phyloP scores from a whole-genome alignment of 2,113 vertebrate genomes.

The Eurystomus gularis region DNA sequence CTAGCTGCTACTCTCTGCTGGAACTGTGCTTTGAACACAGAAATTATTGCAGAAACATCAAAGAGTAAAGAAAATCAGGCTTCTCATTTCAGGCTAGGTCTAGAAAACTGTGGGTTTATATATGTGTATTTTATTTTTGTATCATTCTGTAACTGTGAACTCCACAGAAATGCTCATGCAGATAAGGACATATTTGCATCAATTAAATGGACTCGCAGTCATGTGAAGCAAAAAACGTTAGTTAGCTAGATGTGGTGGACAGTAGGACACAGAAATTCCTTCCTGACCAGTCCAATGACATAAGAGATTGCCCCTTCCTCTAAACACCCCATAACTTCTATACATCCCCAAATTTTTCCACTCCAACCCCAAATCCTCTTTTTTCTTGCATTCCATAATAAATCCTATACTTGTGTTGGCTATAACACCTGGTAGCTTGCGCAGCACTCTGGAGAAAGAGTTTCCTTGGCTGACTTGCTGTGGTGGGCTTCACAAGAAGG shows the following conservation, averaged over 20 bases:
- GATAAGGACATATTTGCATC: rapidly evolving
- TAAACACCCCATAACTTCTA: not conserved
- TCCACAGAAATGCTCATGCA: not conserved
- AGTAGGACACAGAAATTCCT: not conserved
- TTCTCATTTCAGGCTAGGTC: not conserved
- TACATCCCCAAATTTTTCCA: not conserved
- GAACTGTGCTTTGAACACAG: not conserved
- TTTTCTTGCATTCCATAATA: not conserved
- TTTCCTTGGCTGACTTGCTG: not conserved
- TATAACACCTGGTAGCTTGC: not conserved
- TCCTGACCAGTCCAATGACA: too few species aligned
- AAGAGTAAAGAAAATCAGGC: not conserved
- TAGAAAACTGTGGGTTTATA: not conserved
- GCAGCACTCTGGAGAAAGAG: not conserved
- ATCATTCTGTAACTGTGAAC: not conserved
- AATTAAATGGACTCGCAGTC: rapidly evolving
- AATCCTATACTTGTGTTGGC: not conserved
- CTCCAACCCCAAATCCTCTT: not conserved
- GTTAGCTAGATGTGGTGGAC: not conserved
- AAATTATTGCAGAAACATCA: not conserved
- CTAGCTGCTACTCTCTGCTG: not conserved
- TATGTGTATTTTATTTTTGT: not conserved
- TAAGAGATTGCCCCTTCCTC: not conserved
- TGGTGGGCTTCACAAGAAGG: not conserved
- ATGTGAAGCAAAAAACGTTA: not conserved